Percentiles rank a stretch among this genome's conserved stretches.
Conservation (phyloP, 2,888 invertebrate genomes). For the Chorisops tibialis region DNA sequence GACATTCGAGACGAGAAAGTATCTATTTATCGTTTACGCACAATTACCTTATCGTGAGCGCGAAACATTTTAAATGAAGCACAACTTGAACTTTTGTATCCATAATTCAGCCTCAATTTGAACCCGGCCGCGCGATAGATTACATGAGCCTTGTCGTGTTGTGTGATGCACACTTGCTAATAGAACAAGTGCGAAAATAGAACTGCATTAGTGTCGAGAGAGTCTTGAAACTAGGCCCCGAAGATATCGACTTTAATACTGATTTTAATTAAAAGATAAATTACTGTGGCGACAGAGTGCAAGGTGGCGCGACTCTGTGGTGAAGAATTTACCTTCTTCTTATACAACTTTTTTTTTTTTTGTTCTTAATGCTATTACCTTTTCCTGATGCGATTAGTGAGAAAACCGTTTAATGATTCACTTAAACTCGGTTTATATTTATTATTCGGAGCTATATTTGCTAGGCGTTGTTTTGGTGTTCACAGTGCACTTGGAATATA, state of each 20-base stretch:
- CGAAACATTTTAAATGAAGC: conserved; percentile 12
- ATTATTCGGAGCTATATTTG: too few species aligned
- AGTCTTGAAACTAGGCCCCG: conserved; percentile 2
- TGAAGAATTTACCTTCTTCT: not conserved
- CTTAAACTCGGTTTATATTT: too few species aligned
- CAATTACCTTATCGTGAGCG: conserved; percentile 29
- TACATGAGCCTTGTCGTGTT: too few species aligned
- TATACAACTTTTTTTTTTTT: too few species aligned
- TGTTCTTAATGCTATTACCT: too few species aligned
- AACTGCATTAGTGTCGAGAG: conserved; percentile 28
- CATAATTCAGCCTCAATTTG: not conserved
- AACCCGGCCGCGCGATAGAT: too few species aligned
- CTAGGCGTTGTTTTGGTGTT: too few species aligned
- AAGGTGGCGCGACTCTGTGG: not conserved
- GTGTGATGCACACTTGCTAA: too few species aligned
- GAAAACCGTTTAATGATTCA: too few species aligned
- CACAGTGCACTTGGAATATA: too few species aligned
- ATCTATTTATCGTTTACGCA: conserved; percentile 27
- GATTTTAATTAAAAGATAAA: conserved; percentile 32
- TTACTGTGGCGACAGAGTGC: conserved; percentile 4
- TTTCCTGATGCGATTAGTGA: too few species aligned
- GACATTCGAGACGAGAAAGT: conserved; percentile 27
- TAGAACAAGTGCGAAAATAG: conserved; percentile 26
- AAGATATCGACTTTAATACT: conserved; percentile 6
- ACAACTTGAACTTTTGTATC: not conserved